phyloP scores from a whole-genome alignment of 2,113 vertebrate species.

The Triplophysa siluroides region DNA sequence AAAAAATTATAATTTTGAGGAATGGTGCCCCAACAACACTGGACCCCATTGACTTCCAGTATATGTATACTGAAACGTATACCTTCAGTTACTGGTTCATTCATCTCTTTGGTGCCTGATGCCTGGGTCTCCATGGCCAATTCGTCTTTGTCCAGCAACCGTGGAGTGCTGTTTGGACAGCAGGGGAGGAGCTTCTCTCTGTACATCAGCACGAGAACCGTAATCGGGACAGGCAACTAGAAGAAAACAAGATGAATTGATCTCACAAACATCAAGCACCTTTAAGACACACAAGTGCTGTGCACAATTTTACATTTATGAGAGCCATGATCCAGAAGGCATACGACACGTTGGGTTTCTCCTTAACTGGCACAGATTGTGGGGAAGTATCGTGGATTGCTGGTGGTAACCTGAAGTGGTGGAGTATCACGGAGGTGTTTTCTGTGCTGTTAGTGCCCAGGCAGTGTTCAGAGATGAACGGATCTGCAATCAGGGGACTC shows the following conservation, averaged over 20 bases:
- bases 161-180: constrained; percentile 67
- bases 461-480: constrained; percentile 89
- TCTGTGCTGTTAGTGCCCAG: constrained; percentile 79
- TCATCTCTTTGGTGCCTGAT: constrained; percentile 55
- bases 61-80: background rate
- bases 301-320: constrained; percentile 84
- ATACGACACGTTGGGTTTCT: constrained; percentile 81
- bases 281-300: background rate
- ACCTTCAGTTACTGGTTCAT: constrained; percentile 59
- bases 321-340: constrained; percentile 99
- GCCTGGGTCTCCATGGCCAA: constrained; percentile 83
- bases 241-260: background rate
- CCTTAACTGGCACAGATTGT: constrained; percentile 50
- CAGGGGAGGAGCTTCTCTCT: constrained; percentile 84
- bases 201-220: constrained; percentile 88
- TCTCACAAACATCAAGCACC: background rate
- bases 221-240: constrained; percentile 89
- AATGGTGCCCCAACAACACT: too few relatives aligned
- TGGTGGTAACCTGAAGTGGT: constrained; percentile 74
- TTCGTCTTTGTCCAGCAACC: constrained; percentile 85
- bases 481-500: constrained; percentile 93
- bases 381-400: constrained; percentile 19
- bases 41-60: too few relatives aligned
- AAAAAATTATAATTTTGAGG: too few relatives aligned
- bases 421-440: constrained; percentile 75